Percentiles rank a stretch among this genome's conserved stretches.
phyloP scores from a whole-genome alignment of 2,888 invertebrate species.

The Andrena marginata region DNA sequence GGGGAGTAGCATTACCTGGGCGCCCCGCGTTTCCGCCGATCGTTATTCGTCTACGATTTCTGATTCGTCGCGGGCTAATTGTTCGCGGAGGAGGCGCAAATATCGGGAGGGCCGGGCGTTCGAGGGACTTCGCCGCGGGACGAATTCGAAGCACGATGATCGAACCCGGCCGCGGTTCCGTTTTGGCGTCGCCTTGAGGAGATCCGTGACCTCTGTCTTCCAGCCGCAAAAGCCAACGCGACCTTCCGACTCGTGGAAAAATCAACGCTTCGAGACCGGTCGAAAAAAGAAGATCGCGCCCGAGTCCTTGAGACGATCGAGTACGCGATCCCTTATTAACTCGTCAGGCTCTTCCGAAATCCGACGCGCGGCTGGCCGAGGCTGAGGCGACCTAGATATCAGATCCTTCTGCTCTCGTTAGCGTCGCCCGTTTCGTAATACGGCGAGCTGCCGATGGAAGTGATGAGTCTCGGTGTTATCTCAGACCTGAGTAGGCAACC shows the following conservation, averaged over 20 bases:
- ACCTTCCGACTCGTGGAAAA: constrained; percentile 67
- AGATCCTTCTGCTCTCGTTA: constrained; percentile 18
- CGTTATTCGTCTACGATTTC: constrained; percentile 4
- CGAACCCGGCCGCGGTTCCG: background rate
- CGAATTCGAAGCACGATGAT: background rate
- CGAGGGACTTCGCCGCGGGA: background rate
- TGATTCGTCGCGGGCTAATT: constrained; percentile 13
- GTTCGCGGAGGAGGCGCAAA: background rate
- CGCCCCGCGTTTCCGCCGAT: background rate
- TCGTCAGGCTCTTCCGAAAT: constrained; percentile 68
- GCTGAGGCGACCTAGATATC: constrained; percentile 43
- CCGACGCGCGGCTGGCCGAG: constrained; percentile 37
- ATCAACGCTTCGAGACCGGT: constrained; percentile 43
- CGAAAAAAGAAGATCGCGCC: constrained; percentile 50
- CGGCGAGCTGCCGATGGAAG: background rate
- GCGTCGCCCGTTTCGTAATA: constrained; percentile 25
- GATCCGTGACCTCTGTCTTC: constrained; percentile 58
- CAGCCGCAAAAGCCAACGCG: constrained; percentile 28
- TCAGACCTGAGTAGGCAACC: background rate
- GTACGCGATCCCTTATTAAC: constrained; percentile 66
- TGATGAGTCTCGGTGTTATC: constrained; percentile 7
- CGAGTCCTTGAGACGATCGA: constrained; percentile 67
- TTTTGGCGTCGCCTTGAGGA: constrained; percentile 70
- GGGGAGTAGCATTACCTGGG: constrained; percentile 11
- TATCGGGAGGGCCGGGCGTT: background rate